Base-by-base conservation (phyloP, 1,140 invertebrate genomes). In the Drosophila guanche region DNA sequence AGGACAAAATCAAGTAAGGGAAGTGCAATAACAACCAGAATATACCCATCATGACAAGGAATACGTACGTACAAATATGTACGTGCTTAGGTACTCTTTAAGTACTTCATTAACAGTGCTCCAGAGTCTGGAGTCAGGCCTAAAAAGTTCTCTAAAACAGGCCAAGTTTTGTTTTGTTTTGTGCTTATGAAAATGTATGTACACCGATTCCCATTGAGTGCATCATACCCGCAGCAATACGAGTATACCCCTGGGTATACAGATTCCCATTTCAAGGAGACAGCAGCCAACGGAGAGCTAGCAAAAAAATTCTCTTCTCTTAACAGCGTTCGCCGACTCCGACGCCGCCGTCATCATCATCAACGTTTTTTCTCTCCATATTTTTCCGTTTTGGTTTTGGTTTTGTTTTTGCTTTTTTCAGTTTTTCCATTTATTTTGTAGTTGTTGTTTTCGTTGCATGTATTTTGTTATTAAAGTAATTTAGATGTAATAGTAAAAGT, bases 221-320 rank as follows among this genome's bases (percentile, higher is more conserved):
- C 60, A 45, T 8, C 33, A 37, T 37, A 37, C 33, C 33, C 33
- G 3, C 33, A 4, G 33, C 10, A 12, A 10, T 37, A 37, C 10
- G 33, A 4, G 33, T 37, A 37, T 12, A 12, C 10, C 33, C 33
- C 10, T 12, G 47, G 65, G 65, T 47, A 47, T 47, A 29, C 45
- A 41, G 47, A 68, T 68, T 68, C 61, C 66, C 61, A 67, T 68
- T 68, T 68, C 48, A 68, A 54, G 65, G 61, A 65, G 48, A 67
- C 60, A 54, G 22, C 42, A 46, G 37, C 3, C 2, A 25, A 22
- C 20, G 37, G 25, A 56, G 27, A 22, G 16, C 50, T 40, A 22
- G 29, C 59, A 61, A 62, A 63, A 62, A 62, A 56, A 56, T 23
- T 42, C 40, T 54, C 50, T 45, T 50, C 50, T 68, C 50, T 68